phyloP scores from a whole-genome alignment of 2,113 vertebrate genomes.

The Syngnathus scovelli region DNA sequence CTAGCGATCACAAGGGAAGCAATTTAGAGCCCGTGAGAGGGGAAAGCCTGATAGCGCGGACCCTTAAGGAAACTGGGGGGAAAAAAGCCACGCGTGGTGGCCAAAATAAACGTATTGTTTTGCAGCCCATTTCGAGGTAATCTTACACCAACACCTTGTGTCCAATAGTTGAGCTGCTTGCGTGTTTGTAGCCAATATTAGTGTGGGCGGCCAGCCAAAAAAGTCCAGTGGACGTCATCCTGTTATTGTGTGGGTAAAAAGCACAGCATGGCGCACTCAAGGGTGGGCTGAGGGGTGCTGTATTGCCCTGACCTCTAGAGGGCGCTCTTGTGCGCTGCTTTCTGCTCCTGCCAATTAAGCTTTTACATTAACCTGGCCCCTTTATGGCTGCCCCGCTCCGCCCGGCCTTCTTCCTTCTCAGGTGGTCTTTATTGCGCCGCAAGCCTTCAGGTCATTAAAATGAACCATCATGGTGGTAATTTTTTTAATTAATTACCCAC shows the following conservation, averaged over 20 bases:
- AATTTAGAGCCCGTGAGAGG: conserved; percentile 71
- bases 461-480: background rate
- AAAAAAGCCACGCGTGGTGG: conserved; percentile 75
- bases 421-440: conserved; percentile 9
- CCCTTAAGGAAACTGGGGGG: conserved; percentile 81
- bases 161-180: conserved; percentile 33
- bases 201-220: conserved; percentile 19
- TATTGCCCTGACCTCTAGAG: conserved; percentile 70
- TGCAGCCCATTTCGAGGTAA: conserved; percentile 51
- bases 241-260: conserved; percentile 22
- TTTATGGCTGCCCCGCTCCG: conserved; percentile 34
- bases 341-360: conserved; percentile 52
- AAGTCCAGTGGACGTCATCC: conserved; percentile 13
- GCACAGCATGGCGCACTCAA: conserved; percentile 18
- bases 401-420: conserved; percentile 30
- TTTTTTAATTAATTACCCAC: background rate
- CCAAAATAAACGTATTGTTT: conserved; percentile 75
- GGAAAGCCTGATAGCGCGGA: conserved; percentile 73
- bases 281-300: conserved; percentile 15
- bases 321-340: conserved; percentile 71
- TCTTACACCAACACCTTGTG: conserved; percentile 58
- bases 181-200: conserved; percentile 18
- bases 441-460: background rate
- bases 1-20: conserved; percentile 72
- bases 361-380: conserved; percentile 50